Conservation (phyloP, 2,888 invertebrate species). For the Trypoxylon attenuatum region DNA sequence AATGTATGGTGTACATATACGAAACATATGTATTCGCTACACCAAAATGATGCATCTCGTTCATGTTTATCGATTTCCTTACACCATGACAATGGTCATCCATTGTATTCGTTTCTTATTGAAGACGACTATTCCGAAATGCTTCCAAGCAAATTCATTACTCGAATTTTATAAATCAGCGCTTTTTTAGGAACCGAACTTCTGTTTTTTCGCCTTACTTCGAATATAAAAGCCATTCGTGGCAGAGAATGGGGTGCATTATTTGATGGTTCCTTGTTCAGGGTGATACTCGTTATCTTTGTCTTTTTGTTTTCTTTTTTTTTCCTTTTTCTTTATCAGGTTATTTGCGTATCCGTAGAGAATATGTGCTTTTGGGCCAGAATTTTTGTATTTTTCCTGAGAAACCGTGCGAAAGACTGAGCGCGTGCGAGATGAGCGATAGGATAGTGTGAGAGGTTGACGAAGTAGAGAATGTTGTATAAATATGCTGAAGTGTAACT, state of each 20-base stretch:
- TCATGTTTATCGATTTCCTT: conserved; percentile 7
- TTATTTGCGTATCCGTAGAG: conserved; percentile 27
- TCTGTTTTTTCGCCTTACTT: not conserved
- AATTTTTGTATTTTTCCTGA: conserved; percentile 56
- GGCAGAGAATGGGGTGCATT: conserved; percentile 24
- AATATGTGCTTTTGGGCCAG: conserved; percentile 33
- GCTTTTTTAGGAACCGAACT: not conserved
- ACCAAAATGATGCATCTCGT: conserved; percentile 31
- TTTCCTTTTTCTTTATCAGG: conserved; percentile 23
- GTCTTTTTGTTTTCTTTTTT: conserved; percentile 21
- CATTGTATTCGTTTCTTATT: too few relatives aligned
- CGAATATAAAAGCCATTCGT: not conserved
- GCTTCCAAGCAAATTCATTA: too few relatives aligned
- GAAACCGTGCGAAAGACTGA: conserved; percentile 18
- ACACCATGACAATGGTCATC: too few relatives aligned
- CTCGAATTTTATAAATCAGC: too few relatives aligned
- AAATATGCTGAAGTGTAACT: conserved; percentile 54
- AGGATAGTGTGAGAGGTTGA: not conserved
- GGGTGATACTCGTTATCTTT: conserved; percentile 38
- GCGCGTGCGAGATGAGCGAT: not conserved
- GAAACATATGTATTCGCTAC: conserved; percentile 30
- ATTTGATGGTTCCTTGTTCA: conserved; percentile 45
- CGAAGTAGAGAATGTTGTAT: conserved; percentile 33
- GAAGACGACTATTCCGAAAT: too few relatives aligned
- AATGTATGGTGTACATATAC: conserved; percentile 34